A percentile compares a stretch with the other conserved stretches of the same genome.
phyloP scores from a whole-genome alignment of 2,113 vertebrate genomes.

The Hippocampus abdominalis region DNA sequence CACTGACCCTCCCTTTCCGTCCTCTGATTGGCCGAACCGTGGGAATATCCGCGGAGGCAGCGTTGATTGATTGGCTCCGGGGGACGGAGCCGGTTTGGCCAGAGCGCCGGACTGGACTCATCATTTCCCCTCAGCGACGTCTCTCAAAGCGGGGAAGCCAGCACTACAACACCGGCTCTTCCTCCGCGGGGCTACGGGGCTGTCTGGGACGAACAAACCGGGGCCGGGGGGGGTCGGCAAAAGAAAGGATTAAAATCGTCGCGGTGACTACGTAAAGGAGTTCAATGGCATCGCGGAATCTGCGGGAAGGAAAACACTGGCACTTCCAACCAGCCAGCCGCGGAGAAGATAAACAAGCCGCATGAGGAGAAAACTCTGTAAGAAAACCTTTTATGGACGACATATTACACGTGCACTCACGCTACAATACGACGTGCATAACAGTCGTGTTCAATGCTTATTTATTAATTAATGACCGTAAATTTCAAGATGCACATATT shows the following conservation, averaged over 20 bases:
- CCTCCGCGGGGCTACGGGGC: conserved; percentile 22
- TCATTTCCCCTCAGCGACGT: conserved; percentile 60
- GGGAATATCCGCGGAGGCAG: conserved; percentile 57
- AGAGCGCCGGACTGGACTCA: conserved; percentile 31
- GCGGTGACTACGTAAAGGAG: conserved; percentile 35
- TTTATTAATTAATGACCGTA: neutral
- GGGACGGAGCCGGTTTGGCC: conserved; percentile 45
- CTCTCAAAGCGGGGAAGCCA: conserved; percentile 27
- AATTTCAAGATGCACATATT: neutral
- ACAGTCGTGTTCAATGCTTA: neutral
- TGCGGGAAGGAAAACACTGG: neutral
- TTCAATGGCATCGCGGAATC: conserved; percentile 45
- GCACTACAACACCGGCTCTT: conserved; percentile 11
- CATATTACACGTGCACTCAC: neutral
- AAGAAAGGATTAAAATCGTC: neutral
- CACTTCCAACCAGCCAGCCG: conserved; percentile 37
- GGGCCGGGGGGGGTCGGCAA: neutral
- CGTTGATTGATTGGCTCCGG: conserved; percentile 63
- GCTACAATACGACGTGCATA: neutral
- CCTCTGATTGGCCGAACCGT: conserved; percentile 60
- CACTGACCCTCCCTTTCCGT: conserved; percentile 56
- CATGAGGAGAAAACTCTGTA: conserved; percentile 68
- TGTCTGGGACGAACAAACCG: conserved; percentile 25
- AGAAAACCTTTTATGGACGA: conserved; percentile 20
- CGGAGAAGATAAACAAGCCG: conserved; percentile 70